Base-by-base conservation (phyloP, 64 coral and sea anemone genomes). In the Pocillopora verrucosa region DNA sequence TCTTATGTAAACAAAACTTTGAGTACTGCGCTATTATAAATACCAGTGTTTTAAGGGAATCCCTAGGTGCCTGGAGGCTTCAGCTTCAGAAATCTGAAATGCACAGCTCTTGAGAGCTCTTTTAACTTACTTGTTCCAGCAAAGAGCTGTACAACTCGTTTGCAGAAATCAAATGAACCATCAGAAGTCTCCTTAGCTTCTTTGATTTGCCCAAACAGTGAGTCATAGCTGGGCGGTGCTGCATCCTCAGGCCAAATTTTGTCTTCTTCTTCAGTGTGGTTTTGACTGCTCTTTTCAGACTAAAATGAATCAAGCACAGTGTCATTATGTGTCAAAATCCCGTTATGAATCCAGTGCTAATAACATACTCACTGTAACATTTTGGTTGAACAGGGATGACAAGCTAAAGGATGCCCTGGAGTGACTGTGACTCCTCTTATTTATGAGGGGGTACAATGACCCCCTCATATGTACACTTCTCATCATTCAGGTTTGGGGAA, bases 101-200 rank as follows among this genome's bases (percentile, higher is more conserved):
- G 30, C 30, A 30, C 30, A 30, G 30, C 30, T 30, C 30, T 30
- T 30, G 30, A 30, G 30, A 30, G 30, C 30, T 30, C 30, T 30
- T 30, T 51, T 7, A 22, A 70, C 87, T 94, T 95, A 98, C 96
- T 98, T 98, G 96, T 98, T 92, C 96, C 96, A 88, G 96, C 96
- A 93, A 98, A 98, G 73, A 98, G 78, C 57, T 98, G 96, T 65
- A 94, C 75, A 84, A 94, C 94, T 84, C 90, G 65, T 75, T 98
- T 98, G 87, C 94, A 93, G 61, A 99, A 99, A 77, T 95, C 97
- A 67, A 99, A 84, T 59, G 88, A 90, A 22, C 96, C 96, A 87
- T 98, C 96, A 65, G 96, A 98, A 16, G 90, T 92, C 76, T 98
- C 93, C 36, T 98, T 98, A 11, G 96, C 96, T 73, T 98, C 96